These are phyloP conservation scores for Epizoanthus stellaris DNA, from an alignment of 92 coral and sea anemone species.

Conservation along the genomic window DNA sequence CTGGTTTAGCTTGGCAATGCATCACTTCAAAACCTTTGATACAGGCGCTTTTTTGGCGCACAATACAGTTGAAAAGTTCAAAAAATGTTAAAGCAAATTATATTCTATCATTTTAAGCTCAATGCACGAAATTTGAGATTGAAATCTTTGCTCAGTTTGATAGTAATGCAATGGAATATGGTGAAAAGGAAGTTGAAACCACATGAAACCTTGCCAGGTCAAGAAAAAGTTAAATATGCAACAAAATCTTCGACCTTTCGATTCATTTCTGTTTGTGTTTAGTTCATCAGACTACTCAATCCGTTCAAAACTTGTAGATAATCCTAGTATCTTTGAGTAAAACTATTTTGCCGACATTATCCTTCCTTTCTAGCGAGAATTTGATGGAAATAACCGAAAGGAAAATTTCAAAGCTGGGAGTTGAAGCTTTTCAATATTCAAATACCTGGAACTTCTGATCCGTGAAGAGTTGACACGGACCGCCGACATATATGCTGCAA, in stretches of 20 bases:
- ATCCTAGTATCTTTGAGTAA: neutral
- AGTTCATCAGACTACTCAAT: neutral
- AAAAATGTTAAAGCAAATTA: conserved; percentile 11
- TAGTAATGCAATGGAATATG: conserved; percentile 18
- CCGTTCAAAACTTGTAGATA: neutral
- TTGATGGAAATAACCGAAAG: conserved; percentile 6
- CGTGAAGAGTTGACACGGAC: conserved; percentile 65
- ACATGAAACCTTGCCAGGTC: conserved; percentile 21
- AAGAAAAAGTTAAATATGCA: conserved; percentile 47
- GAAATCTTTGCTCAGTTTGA: conserved; percentile 22
- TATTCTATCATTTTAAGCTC: neutral
- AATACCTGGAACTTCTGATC: conserved; percentile 80
- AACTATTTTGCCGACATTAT: neutral
- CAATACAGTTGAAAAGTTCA: neutral
- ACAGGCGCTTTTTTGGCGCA: conserved; percentile 18
- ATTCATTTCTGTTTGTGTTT: neutral
- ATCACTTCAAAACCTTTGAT: conserved; percentile 5
- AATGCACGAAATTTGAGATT: neutral
- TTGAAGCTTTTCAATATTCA: conserved; percentile 62
- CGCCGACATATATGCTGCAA: conserved; percentile 14
- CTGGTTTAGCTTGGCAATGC: conserved; percentile 41
- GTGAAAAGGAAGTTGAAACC: conserved; percentile 36
- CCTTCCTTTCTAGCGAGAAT: neutral
- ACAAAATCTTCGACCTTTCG: conserved; percentile 32
- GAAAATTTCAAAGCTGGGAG: conserved; percentile 24